A percentile compares a stretch with the other conserved stretches of the same genome.
Evolutionary conservation across 2,797 vertebrate species (phyloP).

Genomic region (Lophotriccus pileatus): DNA sequence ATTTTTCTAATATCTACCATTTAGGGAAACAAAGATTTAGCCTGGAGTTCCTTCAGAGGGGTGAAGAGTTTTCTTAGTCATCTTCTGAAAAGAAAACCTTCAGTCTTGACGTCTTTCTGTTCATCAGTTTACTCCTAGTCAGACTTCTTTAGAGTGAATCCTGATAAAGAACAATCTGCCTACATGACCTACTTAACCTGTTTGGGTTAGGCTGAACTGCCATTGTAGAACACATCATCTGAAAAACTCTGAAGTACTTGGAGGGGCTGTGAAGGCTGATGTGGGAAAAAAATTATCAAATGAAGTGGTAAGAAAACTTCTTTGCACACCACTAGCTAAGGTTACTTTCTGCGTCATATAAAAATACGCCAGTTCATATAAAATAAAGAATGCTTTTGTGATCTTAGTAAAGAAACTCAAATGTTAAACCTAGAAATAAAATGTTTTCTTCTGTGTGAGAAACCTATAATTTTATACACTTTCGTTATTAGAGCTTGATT

Average conservation of each 20-base stretch:
- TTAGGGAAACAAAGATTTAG: not conserved
- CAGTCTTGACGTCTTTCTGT: not conserved
- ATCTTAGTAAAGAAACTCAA: not conserved
- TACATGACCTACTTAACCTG: not conserved
- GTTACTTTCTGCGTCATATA: not conserved
- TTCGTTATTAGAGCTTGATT: not conserved
- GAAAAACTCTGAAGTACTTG: not conserved
- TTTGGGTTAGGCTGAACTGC: not conserved
- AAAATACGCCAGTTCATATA: not conserved
- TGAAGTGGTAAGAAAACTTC: not conserved
- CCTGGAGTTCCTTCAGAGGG: not conserved
- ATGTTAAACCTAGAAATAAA: not conserved
- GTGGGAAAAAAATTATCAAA: not conserved
- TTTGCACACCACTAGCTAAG: not conserved
- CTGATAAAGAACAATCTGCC: not conserved
- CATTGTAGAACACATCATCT: not conserved
- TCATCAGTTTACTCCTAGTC: not conserved
- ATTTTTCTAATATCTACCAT: not conserved
- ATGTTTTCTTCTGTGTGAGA: not conserved
- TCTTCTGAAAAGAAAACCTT: not conserved
- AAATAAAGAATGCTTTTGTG: not conserved
- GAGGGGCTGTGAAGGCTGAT: not conserved
- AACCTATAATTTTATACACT: not conserved
- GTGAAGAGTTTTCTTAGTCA: not conserved
- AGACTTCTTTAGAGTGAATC: not conserved